Base-by-base conservation (phyloP, 1,140 invertebrate species). In the Hirudo medicinalis region DNA sequence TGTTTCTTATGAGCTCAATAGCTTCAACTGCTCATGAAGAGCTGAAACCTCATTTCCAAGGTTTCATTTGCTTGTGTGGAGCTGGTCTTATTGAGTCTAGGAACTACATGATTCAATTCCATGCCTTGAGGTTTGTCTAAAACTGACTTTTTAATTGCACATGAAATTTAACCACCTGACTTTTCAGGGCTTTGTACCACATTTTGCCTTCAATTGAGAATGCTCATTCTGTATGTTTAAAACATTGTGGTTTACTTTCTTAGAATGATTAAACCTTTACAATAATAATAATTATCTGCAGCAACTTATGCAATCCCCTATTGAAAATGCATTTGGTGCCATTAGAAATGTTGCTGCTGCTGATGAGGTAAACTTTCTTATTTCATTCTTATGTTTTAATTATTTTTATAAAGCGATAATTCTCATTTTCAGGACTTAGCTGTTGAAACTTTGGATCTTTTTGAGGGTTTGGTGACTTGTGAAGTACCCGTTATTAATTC, bases 401-500 rank as follows among this genome's bases (percentile, higher is more conserved):
- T 60, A 17, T 32, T 25, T 40, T 15, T 74, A 69, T 54, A 49
- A 5, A 19, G 57, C n/a, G n/a, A n/a, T n/a, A 43, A 25, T 49
- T 57, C 67, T 72, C 13, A 9, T 20, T 76, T 76, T 11, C 68
- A 83, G 77, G 84, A 85, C 6, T 84, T 84, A 79, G 85, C 88
- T 75, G 80, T 84, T 74, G 83, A 87, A 73, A 83, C 86, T 4
- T 85, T 91, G 74, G 88, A 90, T 77, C 80, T 91, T 19, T 83
- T 90, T 71, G 88, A 91, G 78, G 87, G 87, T 74, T 80, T 91
- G 67, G 83, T 87, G 53, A 89, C 91, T 75, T 86, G 84, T 78
- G 86, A 87, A 72, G 83, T 88, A 13, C 76, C 79, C 74, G 84
- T 88, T 57, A 78, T 90, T 73, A 82, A 86, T 2, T 87, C 87